A percentile compares a stretch with the other conserved stretches of the same genome.
phyloP scores from a whole-genome alignment of 2,888 invertebrate genomes.

The Epinotia bilunana region DNA sequence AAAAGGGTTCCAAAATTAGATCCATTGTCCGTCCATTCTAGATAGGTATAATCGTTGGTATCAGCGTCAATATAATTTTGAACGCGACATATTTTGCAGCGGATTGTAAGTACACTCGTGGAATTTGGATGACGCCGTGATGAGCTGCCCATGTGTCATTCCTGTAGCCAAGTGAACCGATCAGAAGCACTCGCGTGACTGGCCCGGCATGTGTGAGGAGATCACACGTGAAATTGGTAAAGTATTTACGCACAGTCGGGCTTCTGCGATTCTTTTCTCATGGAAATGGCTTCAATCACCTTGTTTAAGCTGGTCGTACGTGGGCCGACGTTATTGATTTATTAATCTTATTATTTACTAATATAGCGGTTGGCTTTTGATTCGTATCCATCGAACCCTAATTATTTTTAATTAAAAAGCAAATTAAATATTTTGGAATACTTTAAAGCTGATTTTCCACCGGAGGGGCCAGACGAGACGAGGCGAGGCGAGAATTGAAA shows the following conservation, averaged over 20 bases:
- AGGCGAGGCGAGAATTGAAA: too few relatives aligned
- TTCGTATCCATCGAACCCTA: neutral
- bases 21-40: too few relatives aligned
- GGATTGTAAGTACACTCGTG: neutral
- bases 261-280: conserved; percentile 11
- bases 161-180: conserved; percentile 9
- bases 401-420: too few relatives aligned
- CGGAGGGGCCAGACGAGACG: too few relatives aligned
- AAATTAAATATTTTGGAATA: too few relatives aligned
- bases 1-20: too few relatives aligned
- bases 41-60: too few relatives aligned
- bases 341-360: too few relatives aligned
- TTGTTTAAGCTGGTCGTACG: neutral
- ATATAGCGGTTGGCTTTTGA: too few relatives aligned
- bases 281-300: conserved; percentile 14
- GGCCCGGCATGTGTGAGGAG: conserved; percentile 3
- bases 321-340: neutral
- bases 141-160: neutral
- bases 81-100: too few relatives aligned
- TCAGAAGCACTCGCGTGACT: conserved; percentile 21
- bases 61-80: too few relatives aligned
- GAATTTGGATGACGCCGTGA: neutral
- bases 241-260: conserved; percentile 12
- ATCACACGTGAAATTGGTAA: conserved; percentile 27
- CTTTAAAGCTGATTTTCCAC: too few relatives aligned